Evolutionary conservation across 64 coral and sea anemone genomes (phyloP), one percentile per base, ranked within the genome.

Genomic region (Stichodactyla helianthus): DNA sequence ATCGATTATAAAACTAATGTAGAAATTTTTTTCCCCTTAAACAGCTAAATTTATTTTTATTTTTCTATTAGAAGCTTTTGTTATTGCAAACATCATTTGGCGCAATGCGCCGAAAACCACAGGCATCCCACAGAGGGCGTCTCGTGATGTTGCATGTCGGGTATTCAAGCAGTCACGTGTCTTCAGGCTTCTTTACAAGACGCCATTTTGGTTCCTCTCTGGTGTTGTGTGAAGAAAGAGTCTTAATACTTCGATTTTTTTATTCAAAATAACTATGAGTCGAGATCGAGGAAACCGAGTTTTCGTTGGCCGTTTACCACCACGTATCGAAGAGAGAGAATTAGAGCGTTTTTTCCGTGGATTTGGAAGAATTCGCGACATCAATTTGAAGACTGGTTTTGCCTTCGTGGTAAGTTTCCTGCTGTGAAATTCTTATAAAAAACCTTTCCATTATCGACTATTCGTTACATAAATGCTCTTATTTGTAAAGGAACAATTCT

Each of bases 331-430:
- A 10, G 97, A 99, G 55, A 89, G 85, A 88, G 97, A 99, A 62
- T 79, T 99, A 23, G 97, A 99, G 54, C 92, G 86, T 28, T 99
- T 99, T 77, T 99, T 99, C 88, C 90, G 90, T 60, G 97, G 97
- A 25, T 99, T 95, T 88, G 97, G 97, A 55, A 83, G 93, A 54
- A 99, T 99, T 70, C 88, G 89, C 23, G 97, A 99, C 53, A 99
- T 99, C 50, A 99, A 99, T 59, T 89, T 99, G 50, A 99, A 99
- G 86, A 94, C 86, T 57, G 97, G 97, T 53, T 99, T 99, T 85
- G 97, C 90, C 31, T 99, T 99, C 59, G 93, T 99, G 88, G 97
- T 99, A 85, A 95, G 93, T 85, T 71, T 52, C 17, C 26, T 27
- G n/a, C 22, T 13, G 68, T n/a, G 62, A 6, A 22, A 9, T 18